These are phyloP conservation scores for Bradypus variegatus DNA, from an alignment of 2,797 vertebrate species.

Conservation along the genomic window DNA sequence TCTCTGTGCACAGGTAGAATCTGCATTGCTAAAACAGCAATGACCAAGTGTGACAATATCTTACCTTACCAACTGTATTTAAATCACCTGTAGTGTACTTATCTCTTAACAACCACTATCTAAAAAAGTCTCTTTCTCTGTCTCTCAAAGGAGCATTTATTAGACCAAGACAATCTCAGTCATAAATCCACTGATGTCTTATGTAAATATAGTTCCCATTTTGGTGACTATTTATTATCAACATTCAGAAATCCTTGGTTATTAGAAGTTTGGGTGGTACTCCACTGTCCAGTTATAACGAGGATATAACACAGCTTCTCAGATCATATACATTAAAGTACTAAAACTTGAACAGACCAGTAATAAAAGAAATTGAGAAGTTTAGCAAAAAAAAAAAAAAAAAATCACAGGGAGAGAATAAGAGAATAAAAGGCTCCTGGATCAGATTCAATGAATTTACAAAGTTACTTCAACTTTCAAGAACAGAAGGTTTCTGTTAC, in stretches of 20 bases:
- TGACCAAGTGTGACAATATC: neutral
- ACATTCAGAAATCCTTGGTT: neutral
- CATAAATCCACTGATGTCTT: neutral
- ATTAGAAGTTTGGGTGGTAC: neutral
- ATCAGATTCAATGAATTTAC: neutral
- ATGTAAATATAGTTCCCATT: neutral
- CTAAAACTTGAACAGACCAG: neutral
- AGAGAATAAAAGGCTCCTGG: neutral
- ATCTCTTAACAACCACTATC: neutral
- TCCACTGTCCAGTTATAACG: neutral
- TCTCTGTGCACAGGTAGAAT: neutral
- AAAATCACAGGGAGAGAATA: too few species aligned
- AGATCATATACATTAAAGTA: neutral
- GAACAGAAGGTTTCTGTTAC: neutral
- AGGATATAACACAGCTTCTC: neutral
- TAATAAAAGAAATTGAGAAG: neutral
- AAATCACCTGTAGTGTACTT: neutral
- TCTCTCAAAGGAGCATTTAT: slow-evolving; percentile 11
- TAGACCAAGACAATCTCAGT: slow-evolving; percentile 16
- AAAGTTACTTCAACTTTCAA: neutral
- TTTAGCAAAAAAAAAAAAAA: neutral
- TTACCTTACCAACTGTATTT: slow-evolving; percentile 9
- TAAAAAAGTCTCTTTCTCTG: neutral
- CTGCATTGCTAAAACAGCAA: neutral
- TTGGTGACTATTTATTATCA: neutral